Evolutionary conservation across 2,888 invertebrate species (phyloP), one percentile per base, ranked within the genome.

Genomic region (Marasmarcha lunaedactyla): DNA sequence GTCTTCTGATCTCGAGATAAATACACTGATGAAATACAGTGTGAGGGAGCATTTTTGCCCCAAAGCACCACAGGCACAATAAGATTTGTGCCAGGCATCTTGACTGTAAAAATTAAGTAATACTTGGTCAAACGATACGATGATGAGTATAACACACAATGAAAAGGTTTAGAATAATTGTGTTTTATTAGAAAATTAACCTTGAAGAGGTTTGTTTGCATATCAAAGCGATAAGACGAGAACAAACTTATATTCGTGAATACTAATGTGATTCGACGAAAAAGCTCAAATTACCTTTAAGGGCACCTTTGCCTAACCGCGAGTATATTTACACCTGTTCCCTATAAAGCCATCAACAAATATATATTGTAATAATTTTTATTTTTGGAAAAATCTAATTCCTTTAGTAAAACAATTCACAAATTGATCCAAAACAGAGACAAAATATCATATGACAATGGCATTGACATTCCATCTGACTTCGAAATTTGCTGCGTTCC

Each of bases 61-160:
- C 99, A 99, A 40, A 99, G 84, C 44, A 98, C 96, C 44, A 99
- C 93, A 0, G 99, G 99, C 38, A 99, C 95, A 42, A 98, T 96
- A 49, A 99, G 86, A 79, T 93, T 94, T 44, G 92, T 93, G 51
- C 93, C 93, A 38, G 91, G 91, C 87, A 92, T 92, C 45, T 39
- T 34, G 12, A 13, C 34, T 34, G 4, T 13, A 14, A 34, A 34
- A 34, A 25, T 5, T 6, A 5, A 25, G 9, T 6, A 25, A 6
- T 25, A 25, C 25, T 6, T 9, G 9, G 25, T 9, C 25, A 25
- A 25, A 25, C 5, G 6, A 25, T 9, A 25, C 9, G 25, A 25
- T 9, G 5, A 25, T 9, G 25, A 6, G 9, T 25, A 9, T 6
- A 25, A 9, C 25, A 25, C 9, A 9, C 5, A 25, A 9, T 25